Base-by-base conservation (phyloP, 1,140 invertebrate species). In the Copidosoma floridanum region DNA sequence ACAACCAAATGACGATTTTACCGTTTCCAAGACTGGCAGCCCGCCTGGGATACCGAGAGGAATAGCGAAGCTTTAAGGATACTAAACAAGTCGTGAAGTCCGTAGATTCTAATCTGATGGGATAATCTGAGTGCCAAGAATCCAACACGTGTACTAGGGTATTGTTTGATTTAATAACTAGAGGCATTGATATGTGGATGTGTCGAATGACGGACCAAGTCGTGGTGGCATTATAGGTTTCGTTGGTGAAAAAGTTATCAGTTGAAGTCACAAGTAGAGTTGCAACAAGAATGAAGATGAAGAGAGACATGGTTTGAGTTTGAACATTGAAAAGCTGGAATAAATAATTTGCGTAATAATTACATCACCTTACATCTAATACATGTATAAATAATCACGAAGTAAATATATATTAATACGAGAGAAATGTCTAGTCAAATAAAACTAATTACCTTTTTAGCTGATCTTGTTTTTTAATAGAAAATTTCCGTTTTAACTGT, bases 1-100 rank as follows among this genome's bases (percentile, higher is more conserved):
- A 27, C 1, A 55, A 8, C 35, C 51, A 55, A 12, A 55, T 27
- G 18, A 61, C 37, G 0, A 61, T n/a, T 11, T 61, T 55, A 3
- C 58, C 58, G 18, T 55, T 61, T 1, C 32, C 41, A 1, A 61
- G n/a, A 16, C 23, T 50, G 6, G 23, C 16, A 2, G 29, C 35
- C 12, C 35, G 35, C 20, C 58, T 35, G 0, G 43, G 32, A 12
- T 54, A 27, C 3, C 58, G 14, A 8, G 14, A 48, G 1, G 32
- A 27, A 20, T 48, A 50, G 12, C 2, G 10, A 7, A 61, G n/a
- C 4, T n/a, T 5, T 14, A 61, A 18, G 2, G 32, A 18, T 5
- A 55, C n/a, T 1, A 24, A 40, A 14, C 52, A 61, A 7, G 14
- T 21, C 8, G 3, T 5, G 3, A 16, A 53, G 7, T 60, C 23